phyloP scores from a whole-genome alignment of 1,140 invertebrate genomes.

The Drusus annulatus region DNA sequence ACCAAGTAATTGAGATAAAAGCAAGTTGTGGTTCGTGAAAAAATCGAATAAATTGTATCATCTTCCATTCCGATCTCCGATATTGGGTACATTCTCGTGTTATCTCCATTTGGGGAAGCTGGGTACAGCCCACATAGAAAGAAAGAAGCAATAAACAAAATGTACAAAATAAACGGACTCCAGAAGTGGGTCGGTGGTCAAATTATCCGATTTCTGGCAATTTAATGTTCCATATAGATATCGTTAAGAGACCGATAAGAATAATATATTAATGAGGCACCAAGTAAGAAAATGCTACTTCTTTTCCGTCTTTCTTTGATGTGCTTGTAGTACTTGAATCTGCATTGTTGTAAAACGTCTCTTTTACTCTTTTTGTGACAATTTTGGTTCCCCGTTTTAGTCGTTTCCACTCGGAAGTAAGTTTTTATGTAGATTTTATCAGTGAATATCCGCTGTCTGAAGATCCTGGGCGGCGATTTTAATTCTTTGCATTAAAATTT shows the following conservation, averaged over 20 bases:
- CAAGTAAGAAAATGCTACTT: background rate
- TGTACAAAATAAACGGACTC: constrained; percentile 29
- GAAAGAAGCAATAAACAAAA: constrained; percentile 43
- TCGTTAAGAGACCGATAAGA: constrained; percentile 16
- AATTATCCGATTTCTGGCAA: constrained; percentile 51
- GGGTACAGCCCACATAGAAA: background rate
- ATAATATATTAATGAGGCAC: background rate
- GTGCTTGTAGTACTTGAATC: no score
- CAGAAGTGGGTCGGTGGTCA: background rate
- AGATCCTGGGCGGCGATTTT: background rate
- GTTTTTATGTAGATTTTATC: constrained; percentile 60
- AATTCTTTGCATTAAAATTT: constrained; percentile 9
- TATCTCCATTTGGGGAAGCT: background rate
- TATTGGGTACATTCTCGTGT: constrained; percentile 29
- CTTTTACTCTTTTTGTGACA: background rate
- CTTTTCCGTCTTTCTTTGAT: no score
- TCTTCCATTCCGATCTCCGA: constrained; percentile 26
- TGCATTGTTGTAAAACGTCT: background rate
- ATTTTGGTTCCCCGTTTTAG: background rate
- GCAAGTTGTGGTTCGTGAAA: constrained; percentile 27
- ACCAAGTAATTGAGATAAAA: constrained; percentile 42
- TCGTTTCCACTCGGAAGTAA: constrained; percentile 43
- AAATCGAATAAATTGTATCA: constrained; percentile 35
- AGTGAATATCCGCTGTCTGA: constrained; percentile 21
- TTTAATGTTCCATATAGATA: constrained; percentile 43